These are phyloP conservation scores for Tarsius wallacei DNA, from an alignment of 2,797 vertebrate species.

Conservation along the genomic window DNA sequence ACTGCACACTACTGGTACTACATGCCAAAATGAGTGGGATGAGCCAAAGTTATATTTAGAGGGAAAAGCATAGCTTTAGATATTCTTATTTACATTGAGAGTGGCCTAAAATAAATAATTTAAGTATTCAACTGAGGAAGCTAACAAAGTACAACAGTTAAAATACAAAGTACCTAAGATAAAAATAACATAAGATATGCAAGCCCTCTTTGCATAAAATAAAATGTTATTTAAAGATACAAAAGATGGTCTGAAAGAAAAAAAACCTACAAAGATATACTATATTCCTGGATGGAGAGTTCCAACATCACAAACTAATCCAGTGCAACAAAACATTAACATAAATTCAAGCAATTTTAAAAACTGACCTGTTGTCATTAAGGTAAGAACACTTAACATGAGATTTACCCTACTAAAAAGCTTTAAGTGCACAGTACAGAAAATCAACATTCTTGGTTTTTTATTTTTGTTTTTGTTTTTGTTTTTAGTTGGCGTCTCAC, in stretches of 20 bases:
- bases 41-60: not conserved
- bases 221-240: not conserved
- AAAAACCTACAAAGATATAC: not conserved
- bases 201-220: not conserved
- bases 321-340: no score
- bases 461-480: no score
- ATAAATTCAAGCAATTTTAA: no score
- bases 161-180: not conserved
- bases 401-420: no score
- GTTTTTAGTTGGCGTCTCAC: no score
- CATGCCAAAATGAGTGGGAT: not conserved
- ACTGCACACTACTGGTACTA: not conserved
- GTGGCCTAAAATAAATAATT: slow-evolving; percentile 20
- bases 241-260: not conserved
- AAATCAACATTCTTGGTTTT: no score
- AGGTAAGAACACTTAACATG: no score
- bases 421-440: no score
- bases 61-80: not conserved
- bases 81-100: not conserved
- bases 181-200: not conserved
- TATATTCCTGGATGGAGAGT: not conserved
- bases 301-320: not conserved
- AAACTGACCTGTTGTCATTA: no score
- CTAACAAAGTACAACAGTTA: not conserved
- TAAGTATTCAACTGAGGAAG: not conserved